phyloP scores from a whole-genome alignment of 2,113 vertebrate genomes.

The Embiotoca jacksoni region DNA sequence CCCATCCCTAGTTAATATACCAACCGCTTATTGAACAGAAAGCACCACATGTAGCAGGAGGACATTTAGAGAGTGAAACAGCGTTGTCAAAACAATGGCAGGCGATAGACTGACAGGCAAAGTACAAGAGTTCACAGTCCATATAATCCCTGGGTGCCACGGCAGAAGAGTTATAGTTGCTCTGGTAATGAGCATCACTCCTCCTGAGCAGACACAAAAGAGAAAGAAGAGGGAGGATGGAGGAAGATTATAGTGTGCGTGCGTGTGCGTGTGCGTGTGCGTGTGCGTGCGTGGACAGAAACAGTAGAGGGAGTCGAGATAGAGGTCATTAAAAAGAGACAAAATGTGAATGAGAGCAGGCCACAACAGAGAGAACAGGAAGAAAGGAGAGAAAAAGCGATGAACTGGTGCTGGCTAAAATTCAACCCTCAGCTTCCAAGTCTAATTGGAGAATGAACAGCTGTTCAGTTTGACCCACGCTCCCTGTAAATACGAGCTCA shows the following conservation, averaged over 20 bases:
- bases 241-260: constrained; percentile 5
- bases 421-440: constrained; percentile 24
- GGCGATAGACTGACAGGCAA: constrained; percentile 19
- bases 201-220: constrained; percentile 29
- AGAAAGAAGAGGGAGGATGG: not conserved
- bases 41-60: not conserved
- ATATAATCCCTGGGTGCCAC: constrained; percentile 8
- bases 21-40: not conserved
- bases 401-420: constrained; percentile 10
- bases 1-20: not conserved
- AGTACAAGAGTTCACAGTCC: constrained; percentile 49
- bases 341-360: not conserved
- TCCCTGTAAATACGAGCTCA: constrained; percentile 15
- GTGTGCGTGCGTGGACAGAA: constrained; percentile 1
- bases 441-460: constrained; percentile 68
- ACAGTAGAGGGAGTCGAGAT: constrained; percentile 2
- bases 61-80: constrained; percentile 3
- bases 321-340: constrained; percentile 9
- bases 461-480: constrained; percentile 59
- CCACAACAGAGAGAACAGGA: not conserved
- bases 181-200: constrained; percentile 49
- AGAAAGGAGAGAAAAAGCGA: not conserved
- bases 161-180: constrained; percentile 40
- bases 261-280: not conserved
- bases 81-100: constrained; percentile 7